These are phyloP conservation scores for Sinohyriopsis cumingii DNA, from an alignment of 2,888 invertebrate species.

Conservation along the genomic window DNA sequence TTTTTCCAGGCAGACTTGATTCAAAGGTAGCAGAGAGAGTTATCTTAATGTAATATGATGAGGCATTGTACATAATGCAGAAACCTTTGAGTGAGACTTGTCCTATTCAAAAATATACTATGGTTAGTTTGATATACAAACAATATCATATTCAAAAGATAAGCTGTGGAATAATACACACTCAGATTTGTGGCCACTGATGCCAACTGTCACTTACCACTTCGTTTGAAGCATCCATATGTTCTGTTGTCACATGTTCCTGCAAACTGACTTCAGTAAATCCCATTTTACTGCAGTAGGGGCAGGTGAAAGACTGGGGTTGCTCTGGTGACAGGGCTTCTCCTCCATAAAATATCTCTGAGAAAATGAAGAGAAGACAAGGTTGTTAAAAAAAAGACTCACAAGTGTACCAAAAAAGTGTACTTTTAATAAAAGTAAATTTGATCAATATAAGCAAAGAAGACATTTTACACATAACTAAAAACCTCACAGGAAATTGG, in stretches of 20 bases:
- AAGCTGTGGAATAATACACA: too few species aligned
- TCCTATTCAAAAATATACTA: too few species aligned
- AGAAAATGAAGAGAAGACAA: conserved; percentile 52
- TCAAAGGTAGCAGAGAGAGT: too few species aligned
- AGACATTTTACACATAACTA: too few species aligned
- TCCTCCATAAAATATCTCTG: conserved; percentile 95
- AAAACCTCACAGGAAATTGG: too few species aligned
- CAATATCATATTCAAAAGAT: too few species aligned
- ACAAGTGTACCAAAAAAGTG: background rate
- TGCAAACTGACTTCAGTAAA: conserved; percentile 93
- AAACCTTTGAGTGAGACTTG: too few species aligned
- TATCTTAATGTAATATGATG: too few species aligned
- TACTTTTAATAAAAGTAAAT: background rate
- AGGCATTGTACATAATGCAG: too few species aligned
- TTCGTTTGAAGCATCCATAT: conserved; percentile 92
- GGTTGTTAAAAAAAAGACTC: background rate
- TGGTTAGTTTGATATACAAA: too few species aligned
- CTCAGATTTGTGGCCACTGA: too few species aligned
- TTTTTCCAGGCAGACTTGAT: too few species aligned
- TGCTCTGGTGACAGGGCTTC: conserved; percentile 90
- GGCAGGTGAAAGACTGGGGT: conserved; percentile 97
- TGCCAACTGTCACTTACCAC: conserved; percentile 77
- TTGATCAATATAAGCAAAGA: background rate
- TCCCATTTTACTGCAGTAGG: conserved; percentile 97
- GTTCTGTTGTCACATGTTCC: conserved; percentile 82